Percentiles rank a stretch among this genome's conserved stretches.
Evolutionary conservation across 2,113 vertebrate species (phyloP).

Genomic region (Muntiacus muntjak): DNA sequence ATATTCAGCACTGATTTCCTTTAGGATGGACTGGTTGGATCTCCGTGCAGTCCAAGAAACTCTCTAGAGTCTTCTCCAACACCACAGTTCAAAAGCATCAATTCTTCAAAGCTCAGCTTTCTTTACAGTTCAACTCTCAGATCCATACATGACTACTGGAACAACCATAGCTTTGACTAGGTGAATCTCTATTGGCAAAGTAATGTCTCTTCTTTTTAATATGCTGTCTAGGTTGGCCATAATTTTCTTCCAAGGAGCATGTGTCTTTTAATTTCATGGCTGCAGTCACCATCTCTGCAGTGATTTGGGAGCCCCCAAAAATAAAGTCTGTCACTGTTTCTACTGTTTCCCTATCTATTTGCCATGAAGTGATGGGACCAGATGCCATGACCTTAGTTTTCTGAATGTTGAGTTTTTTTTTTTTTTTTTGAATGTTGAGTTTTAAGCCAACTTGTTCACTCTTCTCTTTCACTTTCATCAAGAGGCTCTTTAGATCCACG

Average conservation of each 20-base stretch:
- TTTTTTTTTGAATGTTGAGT: not conserved
- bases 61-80: not conserved
- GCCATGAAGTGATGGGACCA: not conserved
- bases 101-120: not conserved
- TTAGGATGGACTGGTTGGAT: not conserved
- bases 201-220: not conserved
- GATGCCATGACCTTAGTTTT: not conserved
- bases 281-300: not conserved
- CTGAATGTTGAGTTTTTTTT: not conserved
- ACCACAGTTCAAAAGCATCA: not conserved
- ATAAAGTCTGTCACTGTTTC: not conserved
- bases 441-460: not conserved
- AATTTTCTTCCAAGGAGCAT: not conserved
- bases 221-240: not conserved
- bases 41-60: not conserved
- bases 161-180: not conserved
- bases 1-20: not conserved
- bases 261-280: not conserved
- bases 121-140: not conserved
- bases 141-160: not conserved
- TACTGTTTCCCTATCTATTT: not conserved
- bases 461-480: not conserved
- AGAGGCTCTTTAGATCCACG: not conserved
- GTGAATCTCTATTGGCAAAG: not conserved
- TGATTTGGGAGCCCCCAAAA: not conserved